Base-by-base conservation (phyloP, 2,113 vertebrate genomes). In the Serinus canaria region DNA sequence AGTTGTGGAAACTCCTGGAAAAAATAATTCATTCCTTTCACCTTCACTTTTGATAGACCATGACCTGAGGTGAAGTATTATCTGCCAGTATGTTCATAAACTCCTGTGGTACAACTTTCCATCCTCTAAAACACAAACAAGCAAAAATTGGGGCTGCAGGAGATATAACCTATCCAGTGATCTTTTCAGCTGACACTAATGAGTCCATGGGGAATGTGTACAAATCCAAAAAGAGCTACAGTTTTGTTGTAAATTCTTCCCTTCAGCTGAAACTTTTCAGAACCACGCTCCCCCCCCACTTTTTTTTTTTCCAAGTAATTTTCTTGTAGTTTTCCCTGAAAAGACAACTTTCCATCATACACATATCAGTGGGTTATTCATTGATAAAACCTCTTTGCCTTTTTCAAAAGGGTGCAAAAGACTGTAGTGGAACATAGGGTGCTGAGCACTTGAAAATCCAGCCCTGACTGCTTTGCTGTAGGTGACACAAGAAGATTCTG, bases 61-160 rank as follows among this genome's bases (percentile, higher is more conserved):
- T 23, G 74, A 66, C 53, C 55, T 46, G 37, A 74, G 69, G 24
- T 73, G 59, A 68, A 46, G 4, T 73, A 12, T 60, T 60, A 91
- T 62, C 63, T 89, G 49, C 37, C 43, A 31, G 68, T 50, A 58
- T 23, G 11, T 53, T 47, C 35, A 14, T 66, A 68, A 84, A 82
- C 31, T 79, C 53, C 60, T 47, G 28, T 44, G 52, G 31, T 41
- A 87, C 35, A 84, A 52, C 39, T 52, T 91, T 37, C 49, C 19
- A n/a, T 68, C 58, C 73, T 91, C 44, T 62, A 82, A 93, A 93
- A 52, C 39, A 70, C 15, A 83, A 93, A 41, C 46, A 89, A 78
- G 21, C 2, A 13, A 75, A 89, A 72, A 46, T 0, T 43, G 3
- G 33, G 37, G 13, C 83, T 82, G 25, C 1, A 2, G 41, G 89